Conservation (phyloP, 2,113 vertebrate species). For the Chamaetylas fuelleborni region DNA sequence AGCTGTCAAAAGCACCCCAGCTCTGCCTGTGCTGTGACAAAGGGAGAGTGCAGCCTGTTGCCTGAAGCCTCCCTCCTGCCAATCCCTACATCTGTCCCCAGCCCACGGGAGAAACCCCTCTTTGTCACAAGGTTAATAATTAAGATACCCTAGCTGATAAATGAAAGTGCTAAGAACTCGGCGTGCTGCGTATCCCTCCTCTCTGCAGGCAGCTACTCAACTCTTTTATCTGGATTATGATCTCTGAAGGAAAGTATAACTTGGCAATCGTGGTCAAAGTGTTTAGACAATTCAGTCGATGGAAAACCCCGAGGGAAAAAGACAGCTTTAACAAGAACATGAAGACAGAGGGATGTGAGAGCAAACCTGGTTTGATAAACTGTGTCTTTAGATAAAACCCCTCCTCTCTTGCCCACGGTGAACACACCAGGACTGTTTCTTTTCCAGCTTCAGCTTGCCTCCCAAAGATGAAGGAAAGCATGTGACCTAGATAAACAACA, state of each 20-base stretch:
- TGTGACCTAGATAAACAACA: background rate
- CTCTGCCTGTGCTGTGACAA: fast-evolving
- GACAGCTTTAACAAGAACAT: background rate
- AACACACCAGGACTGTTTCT: background rate
- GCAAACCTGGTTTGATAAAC: background rate
- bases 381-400: background rate
- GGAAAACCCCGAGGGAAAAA: background rate
- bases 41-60: background rate
- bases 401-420: background rate
- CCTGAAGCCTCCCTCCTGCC: background rate
- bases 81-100: background rate
- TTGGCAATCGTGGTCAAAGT: background rate
- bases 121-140: background rate
- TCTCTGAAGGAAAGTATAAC: conserved; percentile 18
- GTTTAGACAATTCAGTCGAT: conserved; percentile 33
- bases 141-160: background rate
- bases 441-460: background rate
- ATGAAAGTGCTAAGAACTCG: background rate
- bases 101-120: background rate
- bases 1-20: fast-evolving
- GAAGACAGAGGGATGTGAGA: background rate
- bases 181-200: background rate
- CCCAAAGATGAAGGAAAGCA: background rate
- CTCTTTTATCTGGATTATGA: background rate
- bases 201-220: background rate